These are phyloP conservation scores for Patiria pectinifera DNA, from an alignment of 53 echinoderm and acorn worm genomes.

Conservation along the genomic window DNA sequence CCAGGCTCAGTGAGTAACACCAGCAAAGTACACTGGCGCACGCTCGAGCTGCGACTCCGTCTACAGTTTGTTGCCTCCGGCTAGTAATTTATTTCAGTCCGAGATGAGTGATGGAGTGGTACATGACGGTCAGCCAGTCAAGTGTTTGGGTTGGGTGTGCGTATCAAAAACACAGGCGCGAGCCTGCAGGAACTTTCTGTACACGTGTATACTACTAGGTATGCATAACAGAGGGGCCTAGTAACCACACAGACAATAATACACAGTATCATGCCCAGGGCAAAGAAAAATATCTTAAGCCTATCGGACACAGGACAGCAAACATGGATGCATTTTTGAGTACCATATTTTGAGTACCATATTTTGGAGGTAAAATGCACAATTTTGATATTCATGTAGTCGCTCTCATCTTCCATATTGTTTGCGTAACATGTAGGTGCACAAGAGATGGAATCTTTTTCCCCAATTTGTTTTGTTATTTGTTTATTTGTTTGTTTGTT, in stretches of 20 bases:
- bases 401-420: not conserved
- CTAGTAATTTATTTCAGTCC: slow-evolving; percentile 14
- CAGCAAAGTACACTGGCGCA: not conserved
- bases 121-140: not conserved
- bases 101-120: slow-evolving; percentile 11
- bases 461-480: no score
- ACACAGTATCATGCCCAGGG: not conserved
- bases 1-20: not conserved
- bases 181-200: not conserved
- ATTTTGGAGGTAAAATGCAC: not conserved
- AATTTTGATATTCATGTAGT: not conserved
- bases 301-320: not conserved
- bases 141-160: not conserved
- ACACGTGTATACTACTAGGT: not conserved
- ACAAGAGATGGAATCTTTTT: no score
- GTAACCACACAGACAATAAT: not conserved
- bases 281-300: not conserved
- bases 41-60: not conserved
- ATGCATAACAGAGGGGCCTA: not conserved
- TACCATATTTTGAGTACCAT: not conserved
- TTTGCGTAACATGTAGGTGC: not conserved
- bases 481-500: no score
- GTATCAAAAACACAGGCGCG: not conserved
- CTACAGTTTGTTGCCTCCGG: slow-evolving; percentile 8
- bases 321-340: not conserved